Evolutionary conservation across 2,797 vertebrate species (phyloP), one percentile per base, ranked within the genome.

Genomic region (Tiaroga cobitis): DNA sequence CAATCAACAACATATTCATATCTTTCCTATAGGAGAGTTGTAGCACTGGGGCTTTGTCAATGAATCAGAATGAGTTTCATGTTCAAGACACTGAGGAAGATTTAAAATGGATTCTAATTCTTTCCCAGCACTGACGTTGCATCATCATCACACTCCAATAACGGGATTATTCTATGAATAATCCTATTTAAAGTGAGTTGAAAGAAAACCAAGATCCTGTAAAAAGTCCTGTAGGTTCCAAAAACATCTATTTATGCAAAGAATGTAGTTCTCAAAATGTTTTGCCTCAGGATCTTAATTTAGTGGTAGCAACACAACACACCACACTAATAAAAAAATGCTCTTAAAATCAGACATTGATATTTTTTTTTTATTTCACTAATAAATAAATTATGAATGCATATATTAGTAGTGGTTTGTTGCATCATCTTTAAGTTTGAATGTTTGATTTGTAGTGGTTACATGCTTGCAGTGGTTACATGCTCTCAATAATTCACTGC

Each of bases 1-100:
- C 63, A 89, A 90, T 87, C 85, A 88, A 77, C 54, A 69, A 82
- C 83, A 82, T 69, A 89, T 90, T 85, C 80, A 80, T 75, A 82
- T 82, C 72, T 56, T 59, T 59, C 39, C 24, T 46, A 9, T 39
- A 21, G 18, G 19, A 70, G 49, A 29, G 88, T 88, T 82, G 80
- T 80, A 61, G 86, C 73, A 65, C 69, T 26, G 32, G 9, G 19
- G 49, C 39, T 79, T 70, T 67, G 80, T 72, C 70, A 51, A 69
- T 10, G 18, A 70, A 24, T 77, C 61, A 39, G 65, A 87, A 74
- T 32, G 26, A 69, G 37, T 19, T 49, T 61, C 41, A 2, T 56
- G 54, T 76, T 83, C 21, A 26, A 85, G 51, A 39, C 39, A 63
- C 49, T 18, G 49, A 51, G 49, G 21, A 29, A 8, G 8, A 82